Percentiles rank a stretch among this genome's conserved stretches.
Conservation (phyloP, 2,113 vertebrate species). For the Corvus hawaiiensis region DNA sequence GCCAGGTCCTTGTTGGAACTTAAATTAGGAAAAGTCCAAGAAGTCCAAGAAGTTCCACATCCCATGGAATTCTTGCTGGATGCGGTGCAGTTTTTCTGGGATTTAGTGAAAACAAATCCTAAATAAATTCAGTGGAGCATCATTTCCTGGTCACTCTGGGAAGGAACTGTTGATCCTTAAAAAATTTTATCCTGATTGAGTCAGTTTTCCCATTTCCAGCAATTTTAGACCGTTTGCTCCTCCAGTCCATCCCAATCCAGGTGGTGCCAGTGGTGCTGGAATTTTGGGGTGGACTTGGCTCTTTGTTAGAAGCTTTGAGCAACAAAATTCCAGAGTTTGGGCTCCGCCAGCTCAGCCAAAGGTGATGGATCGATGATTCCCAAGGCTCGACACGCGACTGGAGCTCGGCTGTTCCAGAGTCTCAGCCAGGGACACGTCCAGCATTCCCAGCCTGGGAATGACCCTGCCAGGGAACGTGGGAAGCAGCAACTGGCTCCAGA, state of each 20-base stretch:
- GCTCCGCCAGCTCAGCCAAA: background rate
- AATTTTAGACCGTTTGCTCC: accelerated
- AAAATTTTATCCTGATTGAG: background rate
- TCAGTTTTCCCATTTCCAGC: background rate
- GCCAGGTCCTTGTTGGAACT: background rate
- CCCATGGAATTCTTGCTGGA: background rate
- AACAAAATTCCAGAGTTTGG: background rate
- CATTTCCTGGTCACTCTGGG: accelerated
- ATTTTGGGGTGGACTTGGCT: background rate
- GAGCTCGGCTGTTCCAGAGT: background rate
- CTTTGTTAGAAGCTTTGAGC: background rate
- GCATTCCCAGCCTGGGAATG: background rate
- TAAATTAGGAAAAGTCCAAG: background rate
- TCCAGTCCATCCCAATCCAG: no score
- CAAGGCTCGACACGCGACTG: accelerated
- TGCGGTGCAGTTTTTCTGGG: background rate
- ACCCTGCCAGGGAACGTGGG: background rate
- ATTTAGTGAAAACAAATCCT: background rate
- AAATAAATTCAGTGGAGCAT: background rate
- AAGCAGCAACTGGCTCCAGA: background rate
- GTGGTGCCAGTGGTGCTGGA: background rate
- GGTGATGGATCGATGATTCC: background rate
- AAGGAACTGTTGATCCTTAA: background rate
- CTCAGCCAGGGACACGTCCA: background rate
- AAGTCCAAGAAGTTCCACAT: background rate